These are phyloP conservation scores for Gryllus bimaculatus DNA, from an alignment of 1,140 invertebrate species.

Conservation along the genomic window DNA sequence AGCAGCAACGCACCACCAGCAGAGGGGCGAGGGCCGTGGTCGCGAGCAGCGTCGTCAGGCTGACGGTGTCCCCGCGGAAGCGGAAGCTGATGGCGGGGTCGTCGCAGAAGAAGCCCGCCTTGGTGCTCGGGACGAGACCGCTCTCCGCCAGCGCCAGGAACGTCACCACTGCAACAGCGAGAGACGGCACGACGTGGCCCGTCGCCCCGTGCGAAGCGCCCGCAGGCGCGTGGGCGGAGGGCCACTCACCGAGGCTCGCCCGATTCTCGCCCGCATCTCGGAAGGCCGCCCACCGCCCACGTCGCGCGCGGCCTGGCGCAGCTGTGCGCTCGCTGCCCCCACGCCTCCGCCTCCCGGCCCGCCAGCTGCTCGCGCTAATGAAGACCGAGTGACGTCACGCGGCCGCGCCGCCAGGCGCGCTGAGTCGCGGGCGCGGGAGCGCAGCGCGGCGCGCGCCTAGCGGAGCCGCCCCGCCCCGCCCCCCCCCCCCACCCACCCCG, in stretches of 20 bases:
- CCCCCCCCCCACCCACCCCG: too few relatives aligned
- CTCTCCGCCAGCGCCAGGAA: slow-evolving; percentile 6
- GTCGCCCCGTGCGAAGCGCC: background rate
- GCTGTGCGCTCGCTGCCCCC: background rate
- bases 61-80: slow-evolving; percentile 50
- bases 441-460: too few relatives aligned
- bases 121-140: slow-evolving; percentile 13
- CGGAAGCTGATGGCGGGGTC: slow-evolving; percentile 50
- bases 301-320: background rate
- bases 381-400: background rate
- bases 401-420: background rate
- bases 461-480: too few relatives aligned
- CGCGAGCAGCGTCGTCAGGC: slow-evolving; percentile 21
- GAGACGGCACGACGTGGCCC: background rate
- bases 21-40: slow-evolving; percentile 27
- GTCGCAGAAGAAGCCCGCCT: slow-evolving; percentile 47
- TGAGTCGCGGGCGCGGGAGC: background rate
- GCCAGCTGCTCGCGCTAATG: background rate
- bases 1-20: background rate
- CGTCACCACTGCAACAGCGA: slow-evolving; percentile 13
- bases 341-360: too few relatives aligned
- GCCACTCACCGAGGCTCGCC: background rate
- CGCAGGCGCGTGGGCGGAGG: too few relatives aligned
- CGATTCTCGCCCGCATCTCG: background rate
- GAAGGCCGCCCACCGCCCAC: background rate